Evolutionary conservation across 1,140 invertebrate genomes (phyloP).

Genomic region (Zelostemma sp.): DNA sequence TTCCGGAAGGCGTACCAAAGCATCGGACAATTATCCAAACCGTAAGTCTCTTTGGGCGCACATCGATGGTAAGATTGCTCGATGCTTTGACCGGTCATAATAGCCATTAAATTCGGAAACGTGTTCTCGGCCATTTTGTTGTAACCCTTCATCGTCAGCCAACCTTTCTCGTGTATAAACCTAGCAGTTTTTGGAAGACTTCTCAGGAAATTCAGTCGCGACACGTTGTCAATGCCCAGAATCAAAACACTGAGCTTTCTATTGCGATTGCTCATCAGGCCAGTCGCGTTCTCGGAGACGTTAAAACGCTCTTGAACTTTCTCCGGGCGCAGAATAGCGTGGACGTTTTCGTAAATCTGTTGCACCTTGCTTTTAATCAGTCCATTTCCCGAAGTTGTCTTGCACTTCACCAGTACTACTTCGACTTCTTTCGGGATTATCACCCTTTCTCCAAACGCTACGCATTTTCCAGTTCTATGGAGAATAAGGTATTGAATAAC

Average conservation of each 20-base stretch:
- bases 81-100: conserved; percentile 77
- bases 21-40: conserved; percentile 78
- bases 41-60: conserved; percentile 65
- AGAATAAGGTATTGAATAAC: background rate
- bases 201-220: conserved; percentile 80
- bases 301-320: conserved; percentile 59
- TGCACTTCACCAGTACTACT: conserved; percentile 67
- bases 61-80: conserved; percentile 68
- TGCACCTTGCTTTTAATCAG: conserved; percentile 20
- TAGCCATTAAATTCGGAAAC: conserved; percentile 85
- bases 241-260: conserved; percentile 76
- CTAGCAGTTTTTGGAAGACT: conserved; percentile 81
- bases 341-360: conserved; percentile 71
- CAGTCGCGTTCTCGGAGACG: conserved; percentile 24
- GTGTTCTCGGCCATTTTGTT: conserved; percentile 84
- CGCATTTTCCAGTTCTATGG: conserved; percentile 64
- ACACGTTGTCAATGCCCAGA: conserved; percentile 87
- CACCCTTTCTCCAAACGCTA: conserved; percentile 61
- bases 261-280: conserved; percentile 35
- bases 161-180: conserved; percentile 75
- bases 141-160: conserved; percentile 73
- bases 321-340: conserved; percentile 60
- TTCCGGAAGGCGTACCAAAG: conserved; percentile 83
- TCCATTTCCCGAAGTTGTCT: conserved; percentile 37
- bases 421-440: conserved; percentile 59